phyloP scores from a whole-genome alignment of 2,113 vertebrate genomes.

The Caranx ignobilis region DNA sequence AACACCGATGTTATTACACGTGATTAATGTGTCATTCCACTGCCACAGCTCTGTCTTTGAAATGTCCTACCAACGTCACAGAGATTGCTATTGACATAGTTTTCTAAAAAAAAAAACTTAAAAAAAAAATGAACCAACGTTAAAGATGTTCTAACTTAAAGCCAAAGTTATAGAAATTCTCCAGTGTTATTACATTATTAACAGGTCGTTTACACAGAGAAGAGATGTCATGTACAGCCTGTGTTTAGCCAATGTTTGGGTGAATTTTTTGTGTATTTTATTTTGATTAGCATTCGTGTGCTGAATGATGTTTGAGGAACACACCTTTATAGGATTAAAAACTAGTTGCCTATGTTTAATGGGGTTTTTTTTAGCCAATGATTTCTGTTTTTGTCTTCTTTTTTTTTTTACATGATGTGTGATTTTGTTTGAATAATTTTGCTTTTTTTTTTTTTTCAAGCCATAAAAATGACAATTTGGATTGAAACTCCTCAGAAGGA shows the following conservation, averaged over 20 bases:
- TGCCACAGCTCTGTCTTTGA: conserved; percentile 10
- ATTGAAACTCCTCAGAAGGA: conserved; percentile 45
- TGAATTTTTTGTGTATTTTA: conserved; percentile 21
- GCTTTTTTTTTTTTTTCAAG: background rate
- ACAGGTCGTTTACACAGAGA: conserved; percentile 39
- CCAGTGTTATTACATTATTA: conserved; percentile 44
- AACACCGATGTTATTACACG: background rate
- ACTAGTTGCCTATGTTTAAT: conserved; percentile 34
- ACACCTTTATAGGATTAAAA: conserved; percentile 4
- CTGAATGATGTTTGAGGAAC: conserved; percentile 14
- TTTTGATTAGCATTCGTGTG: conserved; percentile 17
- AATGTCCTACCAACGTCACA: conserved; percentile 8
- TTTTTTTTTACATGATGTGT: background rate
- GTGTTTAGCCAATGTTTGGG: conserved; percentile 32
- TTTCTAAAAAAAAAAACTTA: background rate
- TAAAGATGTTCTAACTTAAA: conserved; percentile 29
- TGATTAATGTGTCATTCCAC: conserved; percentile 19
- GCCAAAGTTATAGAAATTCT: conserved; percentile 31
- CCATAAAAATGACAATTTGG: conserved; percentile 8
- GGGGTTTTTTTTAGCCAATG: background rate
- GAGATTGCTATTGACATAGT: conserved; percentile 19
- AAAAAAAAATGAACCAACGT: background rate
- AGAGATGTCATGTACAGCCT: conserved; percentile 35
- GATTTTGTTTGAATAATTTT: background rate
- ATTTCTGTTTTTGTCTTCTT: background rate